A percentile compares a stretch with the other conserved stretches of the same genome.
phyloP scores from a whole-genome alignment of 2,113 vertebrate genomes.

The Balaenoptera acutorostrata region DNA sequence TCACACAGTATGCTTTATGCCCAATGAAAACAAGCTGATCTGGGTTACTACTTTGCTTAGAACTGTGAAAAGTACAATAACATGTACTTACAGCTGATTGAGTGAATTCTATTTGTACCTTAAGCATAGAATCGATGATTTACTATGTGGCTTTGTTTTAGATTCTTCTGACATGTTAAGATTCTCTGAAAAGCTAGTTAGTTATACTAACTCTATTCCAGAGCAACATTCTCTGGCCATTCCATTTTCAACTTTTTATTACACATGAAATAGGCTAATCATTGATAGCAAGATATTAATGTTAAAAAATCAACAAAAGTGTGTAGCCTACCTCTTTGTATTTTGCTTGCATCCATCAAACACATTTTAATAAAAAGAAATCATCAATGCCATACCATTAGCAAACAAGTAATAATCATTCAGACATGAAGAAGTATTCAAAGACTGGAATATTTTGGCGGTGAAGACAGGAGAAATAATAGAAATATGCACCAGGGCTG shows the following conservation, averaged over 20 bases:
- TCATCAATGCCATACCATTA: constrained; percentile 83
- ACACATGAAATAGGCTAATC: not conserved
- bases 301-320: constrained; percentile 26
- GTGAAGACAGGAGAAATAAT: constrained; percentile 99
- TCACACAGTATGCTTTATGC: constrained; percentile 78
- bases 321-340: constrained; percentile 68
- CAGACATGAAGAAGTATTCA: constrained; percentile 82
- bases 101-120: constrained; percentile 61
- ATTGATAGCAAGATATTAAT: not conserved
- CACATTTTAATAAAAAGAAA: constrained; percentile 77
- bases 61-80: constrained; percentile 61
- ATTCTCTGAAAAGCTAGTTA: not conserved
- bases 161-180: not conserved
- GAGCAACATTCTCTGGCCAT: not conserved
- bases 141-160: constrained; percentile 14
- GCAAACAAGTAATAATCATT: constrained; percentile 87
- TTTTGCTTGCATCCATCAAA: constrained; percentile 55
- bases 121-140: constrained; percentile 37
- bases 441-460: constrained; percentile 86
- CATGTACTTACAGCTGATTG: not conserved
- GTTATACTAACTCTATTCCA: not conserved
- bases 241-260: not conserved
- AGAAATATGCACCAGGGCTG: constrained; percentile 97
- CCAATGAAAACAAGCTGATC: constrained; percentile 75
- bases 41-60: constrained; percentile 63